These are phyloP conservation scores for Mormoops blainvillei DNA, from an alignment of 2,113 vertebrate species.

Conservation along the genomic window DNA sequence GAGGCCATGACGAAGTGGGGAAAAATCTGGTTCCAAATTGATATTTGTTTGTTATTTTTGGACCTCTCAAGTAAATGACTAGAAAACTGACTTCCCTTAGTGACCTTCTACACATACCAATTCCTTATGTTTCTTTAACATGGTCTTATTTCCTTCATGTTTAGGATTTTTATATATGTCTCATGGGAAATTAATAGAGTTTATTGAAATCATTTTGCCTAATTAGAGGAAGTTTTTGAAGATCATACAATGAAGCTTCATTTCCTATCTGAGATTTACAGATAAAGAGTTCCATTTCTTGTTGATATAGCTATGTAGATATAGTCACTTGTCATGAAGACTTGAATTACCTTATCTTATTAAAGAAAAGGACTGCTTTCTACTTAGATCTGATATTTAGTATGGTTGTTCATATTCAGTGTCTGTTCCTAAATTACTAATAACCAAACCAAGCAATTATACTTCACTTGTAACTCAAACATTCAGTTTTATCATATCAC, in stretches of 20 bases:
- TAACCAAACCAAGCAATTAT: neutral
- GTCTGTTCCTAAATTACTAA: neutral
- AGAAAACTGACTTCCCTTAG: slow-evolving; percentile 18
- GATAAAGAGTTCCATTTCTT: neutral
- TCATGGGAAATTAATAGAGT: slow-evolving; percentile 9
- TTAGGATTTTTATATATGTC: neutral
- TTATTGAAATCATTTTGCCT: neutral
- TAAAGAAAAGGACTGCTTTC: slow-evolving; percentile 42
- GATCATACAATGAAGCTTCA: neutral
- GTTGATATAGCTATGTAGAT: neutral
- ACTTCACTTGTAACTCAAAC: neutral
- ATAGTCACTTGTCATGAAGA: neutral
- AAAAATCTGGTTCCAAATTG: slow-evolving; percentile 6
- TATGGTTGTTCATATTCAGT: neutral
- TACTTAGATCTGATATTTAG: neutral
- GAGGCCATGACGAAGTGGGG: neutral
- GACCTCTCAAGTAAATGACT: neutral
- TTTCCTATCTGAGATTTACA: slow-evolving; percentile 30
- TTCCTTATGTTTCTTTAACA: neutral
- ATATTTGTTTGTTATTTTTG: slow-evolving; percentile 56
- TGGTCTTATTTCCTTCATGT: neutral
- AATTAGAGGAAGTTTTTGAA: slow-evolving; percentile 32
- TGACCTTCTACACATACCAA: slow-evolving; percentile 33
- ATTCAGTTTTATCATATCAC: neutral
- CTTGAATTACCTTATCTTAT: slow-evolving; percentile 10